A percentile compares a stretch with the other conserved stretches of the same genome.
phyloP scores from a whole-genome alignment of 1,140 invertebrate species.

The Manduca sexta region DNA sequence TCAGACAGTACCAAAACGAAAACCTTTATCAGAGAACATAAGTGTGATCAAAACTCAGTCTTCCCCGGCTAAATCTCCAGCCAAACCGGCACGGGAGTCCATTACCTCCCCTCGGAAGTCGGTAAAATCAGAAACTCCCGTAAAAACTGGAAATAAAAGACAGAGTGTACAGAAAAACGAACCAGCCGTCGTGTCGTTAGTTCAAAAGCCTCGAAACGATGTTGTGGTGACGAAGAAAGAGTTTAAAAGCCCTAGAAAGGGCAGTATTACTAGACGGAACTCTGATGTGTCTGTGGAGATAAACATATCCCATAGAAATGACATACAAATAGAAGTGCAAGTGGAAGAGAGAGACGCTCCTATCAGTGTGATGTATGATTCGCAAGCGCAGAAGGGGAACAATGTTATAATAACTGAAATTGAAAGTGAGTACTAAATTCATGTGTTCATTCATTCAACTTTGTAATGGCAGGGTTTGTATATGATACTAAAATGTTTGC shows the following conservation, averaged over 20 bases:
- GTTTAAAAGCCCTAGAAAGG: constrained; percentile 45
- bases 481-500: too few species aligned
- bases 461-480: background rate
- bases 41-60: constrained; percentile 29
- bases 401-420: constrained; percentile 56
- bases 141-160: constrained; percentile 22
- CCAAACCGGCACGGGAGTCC: constrained; percentile 31
- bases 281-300: constrained; percentile 68
- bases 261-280: constrained; percentile 41
- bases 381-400: constrained; percentile 24
- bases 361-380: constrained; percentile 47
- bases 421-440: constrained; percentile 34
- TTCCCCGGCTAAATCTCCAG: constrained; percentile 43
- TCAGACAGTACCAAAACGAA: constrained; percentile 54
- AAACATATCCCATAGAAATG: constrained; percentile 67
- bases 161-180: constrained; percentile 35
- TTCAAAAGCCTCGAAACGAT: constrained; percentile 37
- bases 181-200: constrained; percentile 14
- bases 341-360: constrained; percentile 66
- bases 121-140: constrained; percentile 30
- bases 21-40: constrained; percentile 57
- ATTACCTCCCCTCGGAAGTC: constrained; percentile 41
- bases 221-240: constrained; percentile 55
- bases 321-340: constrained; percentile 69
- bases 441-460: background rate